phyloP scores from a whole-genome alignment of 2,113 vertebrate species.

The Eulemur macaco region DNA sequence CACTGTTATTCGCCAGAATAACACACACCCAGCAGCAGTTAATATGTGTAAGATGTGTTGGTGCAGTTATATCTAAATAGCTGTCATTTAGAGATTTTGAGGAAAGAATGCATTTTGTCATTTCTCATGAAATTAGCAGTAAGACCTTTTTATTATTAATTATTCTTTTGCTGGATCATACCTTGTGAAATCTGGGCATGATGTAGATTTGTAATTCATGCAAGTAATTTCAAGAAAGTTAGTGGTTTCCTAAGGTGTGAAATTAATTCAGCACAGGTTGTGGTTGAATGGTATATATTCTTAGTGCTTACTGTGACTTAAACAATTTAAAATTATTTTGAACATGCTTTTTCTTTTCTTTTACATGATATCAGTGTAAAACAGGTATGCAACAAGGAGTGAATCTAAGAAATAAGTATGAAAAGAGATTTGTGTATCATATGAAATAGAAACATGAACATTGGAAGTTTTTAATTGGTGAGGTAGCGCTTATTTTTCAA shows the following conservation, averaged over 20 bases:
- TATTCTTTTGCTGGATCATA: not conserved
- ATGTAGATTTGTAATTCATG: not conserved
- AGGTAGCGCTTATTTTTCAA: not conserved
- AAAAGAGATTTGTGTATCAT: not conserved
- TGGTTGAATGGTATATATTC: not conserved
- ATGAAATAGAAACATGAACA: not conserved
- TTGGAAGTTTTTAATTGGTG: not conserved
- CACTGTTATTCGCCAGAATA: not conserved
- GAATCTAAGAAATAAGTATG: not conserved
- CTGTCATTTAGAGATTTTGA: not conserved
- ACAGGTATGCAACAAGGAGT: not conserved
- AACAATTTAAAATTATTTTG: not conserved
- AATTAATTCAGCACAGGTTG: not conserved
- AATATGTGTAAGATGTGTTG: not conserved
- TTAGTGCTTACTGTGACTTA: not conserved
- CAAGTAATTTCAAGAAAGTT: not conserved
- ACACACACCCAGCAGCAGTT: not conserved
- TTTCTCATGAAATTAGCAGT: conserved; percentile 5
- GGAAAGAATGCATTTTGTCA: not conserved
- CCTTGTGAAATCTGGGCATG: not conserved
- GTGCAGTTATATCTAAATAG: not conserved
- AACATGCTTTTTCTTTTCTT: not conserved
- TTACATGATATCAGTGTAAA: not conserved
- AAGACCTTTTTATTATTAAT: not conserved
- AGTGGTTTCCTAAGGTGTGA: not conserved